Base-by-base conservation (phyloP, 2,888 invertebrate genomes). In the Chymomyza procnemis region DNA sequence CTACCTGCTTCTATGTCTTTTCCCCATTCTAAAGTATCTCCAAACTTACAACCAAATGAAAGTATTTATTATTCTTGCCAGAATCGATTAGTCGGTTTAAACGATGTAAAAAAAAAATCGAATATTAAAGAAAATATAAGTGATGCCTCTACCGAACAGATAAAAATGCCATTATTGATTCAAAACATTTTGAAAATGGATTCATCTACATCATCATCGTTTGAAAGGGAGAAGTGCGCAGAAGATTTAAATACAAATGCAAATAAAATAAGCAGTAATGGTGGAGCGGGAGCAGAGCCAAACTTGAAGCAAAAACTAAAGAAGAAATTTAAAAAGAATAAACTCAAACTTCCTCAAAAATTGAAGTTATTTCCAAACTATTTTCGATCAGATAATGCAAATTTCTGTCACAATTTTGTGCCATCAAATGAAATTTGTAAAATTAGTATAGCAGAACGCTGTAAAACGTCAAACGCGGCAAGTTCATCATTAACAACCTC, bases 331-430 rank as follows among this genome's bases (percentile, higher is more conserved):
- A 82, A 84, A 73, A 80, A 78, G 64, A 81, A 80, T 66, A 79
- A 79, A 74, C 55, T 78, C 8, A 80, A 77, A 50, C 60, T 79
- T 50, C 73, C 80, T 16, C 74, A 79, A 76, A 84, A 80, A 41
- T 79, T 83, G 71, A 78, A 83, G 61, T 81, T 82, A 85, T 72
- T 87, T 60, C 81, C 85, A 64, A 86, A 72, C 58, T 88, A 87
- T 75, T 85, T 89, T 69, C 84, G 83, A 47, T 79, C 78, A 55
- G 88, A 88, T 78, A 88, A 89, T 4, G 71, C 71, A 2, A 85
- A 88, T 75, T 88, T 89, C 75, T 79, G 84, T 68, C 85, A 88
- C 67, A 88, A 87, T 64, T 78, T 88, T 59, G 79, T 81, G 8
- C 88, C 88, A 70, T 83, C 82, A 59, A 82, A 83, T 52, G 74